phyloP scores from a whole-genome alignment of 2,797 vertebrate genomes.

The Hirundo rustica region DNA sequence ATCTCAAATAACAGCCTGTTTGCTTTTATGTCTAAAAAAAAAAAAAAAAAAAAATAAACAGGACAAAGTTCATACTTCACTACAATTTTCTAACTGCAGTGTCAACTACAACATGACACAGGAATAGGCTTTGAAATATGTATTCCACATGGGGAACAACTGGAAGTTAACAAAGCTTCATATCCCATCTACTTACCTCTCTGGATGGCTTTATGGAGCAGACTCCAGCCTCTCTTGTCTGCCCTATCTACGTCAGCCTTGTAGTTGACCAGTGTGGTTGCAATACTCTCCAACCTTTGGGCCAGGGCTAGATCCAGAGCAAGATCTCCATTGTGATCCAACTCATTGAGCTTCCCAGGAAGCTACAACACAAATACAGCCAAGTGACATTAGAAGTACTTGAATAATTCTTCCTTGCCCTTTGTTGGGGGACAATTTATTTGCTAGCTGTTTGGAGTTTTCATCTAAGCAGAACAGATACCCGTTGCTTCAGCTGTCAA shows the following conservation, averaged over 20 bases:
- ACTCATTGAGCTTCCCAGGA: slow-evolving; percentile 91
- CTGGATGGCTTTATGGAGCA: slow-evolving; percentile 96
- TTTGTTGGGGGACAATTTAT: neutral
- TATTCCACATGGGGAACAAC: neutral
- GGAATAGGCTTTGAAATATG: neutral
- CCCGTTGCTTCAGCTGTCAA: neutral
- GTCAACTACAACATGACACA: neutral
- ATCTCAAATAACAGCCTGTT: neutral
- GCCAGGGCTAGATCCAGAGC: slow-evolving; percentile 92
- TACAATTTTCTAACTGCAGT: neutral
- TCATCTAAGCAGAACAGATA: neutral
- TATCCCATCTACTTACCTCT: slow-evolving; percentile 80
- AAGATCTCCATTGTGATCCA: slow-evolving; percentile 94
- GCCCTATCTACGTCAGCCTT: slow-evolving; percentile 95
- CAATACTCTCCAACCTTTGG: slow-evolving; percentile 91
- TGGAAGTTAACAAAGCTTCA: neutral
- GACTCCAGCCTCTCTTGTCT: slow-evolving; percentile 94
- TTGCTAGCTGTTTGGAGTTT: neutral
- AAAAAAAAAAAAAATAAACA: neutral
- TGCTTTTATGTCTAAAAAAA: neutral
- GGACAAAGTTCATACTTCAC: neutral
- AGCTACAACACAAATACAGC: slow-evolving; percentile 76
- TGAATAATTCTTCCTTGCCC: neutral
- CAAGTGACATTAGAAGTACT: neutral
- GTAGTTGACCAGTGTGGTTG: slow-evolving; percentile 91